These are phyloP conservation scores for Scalopus aquaticus DNA, from an alignment of 2,113 vertebrate genomes.

Conservation along the genomic window DNA sequence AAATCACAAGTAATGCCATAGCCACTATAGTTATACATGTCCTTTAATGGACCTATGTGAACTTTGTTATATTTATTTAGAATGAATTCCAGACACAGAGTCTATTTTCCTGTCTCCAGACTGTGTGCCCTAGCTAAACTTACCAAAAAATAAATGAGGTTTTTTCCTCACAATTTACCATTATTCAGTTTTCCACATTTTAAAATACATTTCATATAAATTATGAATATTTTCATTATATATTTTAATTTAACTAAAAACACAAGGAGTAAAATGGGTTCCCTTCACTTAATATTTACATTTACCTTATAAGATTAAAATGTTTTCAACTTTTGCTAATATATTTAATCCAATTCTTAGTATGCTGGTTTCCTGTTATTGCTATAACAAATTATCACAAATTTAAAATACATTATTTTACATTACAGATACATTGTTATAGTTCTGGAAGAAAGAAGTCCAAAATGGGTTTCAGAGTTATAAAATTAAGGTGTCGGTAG, in stretches of 20 bases:
- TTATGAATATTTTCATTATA: not conserved
- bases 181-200: not conserved
- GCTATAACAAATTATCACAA: not conserved
- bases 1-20: not conserved
- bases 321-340: not conserved
- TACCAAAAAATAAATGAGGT: not conserved
- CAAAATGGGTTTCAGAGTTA: not conserved
- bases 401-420: not conserved
- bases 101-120: not conserved
- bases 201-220: not conserved
- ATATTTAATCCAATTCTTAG: not conserved
- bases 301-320: not conserved
- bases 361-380: not conserved
- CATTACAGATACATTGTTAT: not conserved
- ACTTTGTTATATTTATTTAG: not conserved
- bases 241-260: not conserved
- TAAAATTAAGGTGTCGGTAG: not conserved
- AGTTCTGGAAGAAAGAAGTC: not conserved
- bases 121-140: not conserved
- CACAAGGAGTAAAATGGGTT: not conserved
- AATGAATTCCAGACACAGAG: not conserved
- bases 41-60: not conserved
- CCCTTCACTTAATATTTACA: not conserved
- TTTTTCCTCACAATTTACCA: not conserved
- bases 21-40: not conserved